Conservation (phyloP, 2,113 vertebrate genomes). For the Spizaetus ornatus region DNA sequence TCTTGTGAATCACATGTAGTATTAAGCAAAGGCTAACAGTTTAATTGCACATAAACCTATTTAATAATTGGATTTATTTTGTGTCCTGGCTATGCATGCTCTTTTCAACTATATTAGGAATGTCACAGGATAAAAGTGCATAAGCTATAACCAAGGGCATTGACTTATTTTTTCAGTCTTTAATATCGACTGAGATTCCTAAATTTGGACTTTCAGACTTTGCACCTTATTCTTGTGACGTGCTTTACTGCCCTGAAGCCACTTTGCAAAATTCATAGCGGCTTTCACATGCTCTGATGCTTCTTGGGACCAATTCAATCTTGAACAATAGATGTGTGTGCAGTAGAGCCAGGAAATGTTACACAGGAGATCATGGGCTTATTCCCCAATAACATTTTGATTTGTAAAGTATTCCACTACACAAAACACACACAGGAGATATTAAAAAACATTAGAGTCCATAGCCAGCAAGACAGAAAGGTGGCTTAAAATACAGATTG, state of each 20-base stretch:
- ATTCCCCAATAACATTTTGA: conserved; percentile 63
- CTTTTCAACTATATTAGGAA: not conserved
- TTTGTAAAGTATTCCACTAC: conserved; percentile 65
- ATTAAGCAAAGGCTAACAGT: not conserved
- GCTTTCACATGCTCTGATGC: conserved; percentile 72
- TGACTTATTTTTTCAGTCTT: not conserved
- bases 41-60: conserved; percentile 31
- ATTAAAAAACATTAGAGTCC: conserved; percentile 72
- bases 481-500: conserved; percentile 22
- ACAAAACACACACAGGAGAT: conserved; percentile 64
- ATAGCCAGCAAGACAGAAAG: conserved; percentile 4
- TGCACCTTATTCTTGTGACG: conserved; percentile 71
- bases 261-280: conserved; percentile 75
- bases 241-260: conserved; percentile 72
- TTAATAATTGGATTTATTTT: conserved; percentile 32
- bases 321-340: conserved; percentile 71
- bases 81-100: not conserved
- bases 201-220: conserved; percentile 68
- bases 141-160: conserved; percentile 1
- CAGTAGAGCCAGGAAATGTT: conserved; percentile 52
- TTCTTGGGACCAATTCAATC: conserved; percentile 79
- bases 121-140: not conserved
- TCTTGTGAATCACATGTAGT: not conserved
- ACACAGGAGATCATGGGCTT: conserved; percentile 55
- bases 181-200: conserved; percentile 57